These are phyloP conservation scores for Calephelis perditalis DNA, from an alignment of 2,888 invertebrate genomes.

Conservation along the genomic window DNA sequence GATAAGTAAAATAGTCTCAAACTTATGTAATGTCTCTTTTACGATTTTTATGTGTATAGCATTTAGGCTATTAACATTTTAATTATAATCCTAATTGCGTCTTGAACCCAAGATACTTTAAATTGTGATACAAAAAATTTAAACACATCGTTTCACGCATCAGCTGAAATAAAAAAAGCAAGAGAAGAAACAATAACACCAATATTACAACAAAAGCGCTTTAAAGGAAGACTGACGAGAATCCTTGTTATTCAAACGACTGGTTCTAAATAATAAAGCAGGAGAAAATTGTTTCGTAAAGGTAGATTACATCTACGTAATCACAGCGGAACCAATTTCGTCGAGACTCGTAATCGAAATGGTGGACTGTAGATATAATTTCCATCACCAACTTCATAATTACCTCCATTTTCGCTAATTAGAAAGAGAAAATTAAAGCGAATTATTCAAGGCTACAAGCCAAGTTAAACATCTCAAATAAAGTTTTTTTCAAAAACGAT, in stretches of 20 bases:
- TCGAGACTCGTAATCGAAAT: constrained; percentile 9
- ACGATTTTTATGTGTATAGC: too few species aligned
- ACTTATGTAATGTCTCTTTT: too few species aligned
- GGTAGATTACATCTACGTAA: constrained; percentile 10
- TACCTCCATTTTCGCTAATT: constrained; percentile 24
- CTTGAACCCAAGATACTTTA: too few species aligned
- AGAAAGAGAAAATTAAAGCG: constrained; percentile 22
- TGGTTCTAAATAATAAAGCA: constrained; percentile 12
- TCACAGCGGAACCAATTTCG: constrained; percentile 11
- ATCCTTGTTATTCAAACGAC: constrained; percentile 8
- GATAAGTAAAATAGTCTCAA: too few species aligned
- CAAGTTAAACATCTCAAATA: constrained; percentile 6
- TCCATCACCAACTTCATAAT: constrained; percentile 20
- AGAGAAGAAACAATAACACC: background rate
- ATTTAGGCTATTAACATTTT: too few species aligned
- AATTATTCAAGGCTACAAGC: constrained; percentile 19
- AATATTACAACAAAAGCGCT: constrained; percentile 6
- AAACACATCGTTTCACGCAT: too few species aligned
- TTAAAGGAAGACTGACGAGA: background rate
- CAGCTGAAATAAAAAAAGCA: too few species aligned
- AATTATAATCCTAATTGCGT: too few species aligned
- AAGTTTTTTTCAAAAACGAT: too few species aligned
- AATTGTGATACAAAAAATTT: too few species aligned
- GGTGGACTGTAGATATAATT: constrained; percentile 11
- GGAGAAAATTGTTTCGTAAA: constrained; percentile 12